Percentiles rank a stretch among this genome's conserved stretches.
These are phyloP conservation scores for Poeciliopsis infans DNA, from an alignment of 2,797 vertebrate species.

Conservation along the genomic window DNA sequence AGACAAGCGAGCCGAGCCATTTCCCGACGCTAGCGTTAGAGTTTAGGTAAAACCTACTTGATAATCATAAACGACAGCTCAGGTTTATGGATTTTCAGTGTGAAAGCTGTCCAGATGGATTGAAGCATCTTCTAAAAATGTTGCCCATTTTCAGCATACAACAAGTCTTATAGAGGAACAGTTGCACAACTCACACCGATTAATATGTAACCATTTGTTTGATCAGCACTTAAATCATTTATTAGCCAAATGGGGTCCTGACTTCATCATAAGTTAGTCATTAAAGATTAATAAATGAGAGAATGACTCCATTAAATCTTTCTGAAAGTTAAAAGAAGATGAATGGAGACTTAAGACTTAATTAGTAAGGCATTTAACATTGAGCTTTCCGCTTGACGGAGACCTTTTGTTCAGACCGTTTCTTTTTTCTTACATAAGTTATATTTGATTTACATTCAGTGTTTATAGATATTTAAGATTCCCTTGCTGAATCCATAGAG, in stretches of 20 bases:
- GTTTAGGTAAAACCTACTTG: neutral
- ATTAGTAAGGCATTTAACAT: slow-evolving; percentile 11
- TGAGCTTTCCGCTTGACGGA: neutral
- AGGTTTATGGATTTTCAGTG: neutral
- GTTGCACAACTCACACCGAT: slow-evolving; percentile 1
- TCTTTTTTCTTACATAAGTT: neutral
- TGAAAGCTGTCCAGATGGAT: neutral
- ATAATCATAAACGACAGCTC: neutral
- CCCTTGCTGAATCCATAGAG: neutral
- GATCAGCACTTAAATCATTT: slow-evolving; percentile 30
- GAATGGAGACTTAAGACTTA: neutral
- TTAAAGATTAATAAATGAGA: slow-evolving; percentile 34
- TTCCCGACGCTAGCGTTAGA: neutral
- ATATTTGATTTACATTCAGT: neutral
- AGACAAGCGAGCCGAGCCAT: neutral
- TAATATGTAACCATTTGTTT: slow-evolving; percentile 41
- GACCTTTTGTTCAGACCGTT: neutral
- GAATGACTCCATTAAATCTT: neutral
- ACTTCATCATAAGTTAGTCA: slow-evolving; percentile 28
- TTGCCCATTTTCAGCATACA: neutral
- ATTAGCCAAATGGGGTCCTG: slow-evolving; percentile 12
- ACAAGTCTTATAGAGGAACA: neutral
- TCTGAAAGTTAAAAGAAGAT: slow-evolving; percentile 1
- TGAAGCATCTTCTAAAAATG: neutral
- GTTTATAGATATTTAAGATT: neutral